phyloP scores from a whole-genome alignment of 2,888 invertebrate genomes.

The Mythimna impura region DNA sequence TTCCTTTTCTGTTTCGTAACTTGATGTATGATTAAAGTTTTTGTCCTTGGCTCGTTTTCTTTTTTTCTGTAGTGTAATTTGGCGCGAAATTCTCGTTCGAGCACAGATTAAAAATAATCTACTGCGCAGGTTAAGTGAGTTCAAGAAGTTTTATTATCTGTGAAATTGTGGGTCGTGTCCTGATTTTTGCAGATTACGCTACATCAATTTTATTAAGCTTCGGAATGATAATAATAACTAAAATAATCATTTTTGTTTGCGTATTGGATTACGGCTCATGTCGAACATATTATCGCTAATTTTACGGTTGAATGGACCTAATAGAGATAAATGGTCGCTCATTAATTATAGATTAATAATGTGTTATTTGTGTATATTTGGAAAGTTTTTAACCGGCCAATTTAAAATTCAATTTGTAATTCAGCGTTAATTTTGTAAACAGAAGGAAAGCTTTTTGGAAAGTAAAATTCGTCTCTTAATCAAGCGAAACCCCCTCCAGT shows the following conservation, averaged over 20 bases:
- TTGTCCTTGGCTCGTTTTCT: conserved; percentile 60
- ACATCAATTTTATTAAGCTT: conserved; percentile 5
- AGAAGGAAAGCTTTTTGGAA: conserved; percentile 12
- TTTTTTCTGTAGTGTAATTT: conserved; percentile 50
- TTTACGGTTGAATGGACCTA: conserved; percentile 33
- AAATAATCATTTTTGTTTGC: conserved; percentile 33
- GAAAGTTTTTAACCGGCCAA: not conserved
- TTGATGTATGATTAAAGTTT: conserved; percentile 80
- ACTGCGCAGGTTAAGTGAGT: conserved; percentile 42
- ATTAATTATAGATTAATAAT: conserved; percentile 40
- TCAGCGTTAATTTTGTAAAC: conserved; percentile 24
- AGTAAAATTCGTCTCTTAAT: conserved; percentile 48
- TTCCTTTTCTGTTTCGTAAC: conserved; percentile 62
- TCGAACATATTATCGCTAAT: conserved; percentile 43
- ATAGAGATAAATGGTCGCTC: conserved; percentile 39
- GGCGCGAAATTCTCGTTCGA: conserved; percentile 49
- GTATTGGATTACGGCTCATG: conserved; percentile 28
- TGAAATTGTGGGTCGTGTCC: conserved; percentile 31
- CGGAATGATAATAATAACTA: conserved; percentile 19
- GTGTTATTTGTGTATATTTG: conserved; percentile 17
- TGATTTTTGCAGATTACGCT: conserved; percentile 19
- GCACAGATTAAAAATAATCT: conserved; percentile 50
- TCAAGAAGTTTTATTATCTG: conserved; percentile 51
- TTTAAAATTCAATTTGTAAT: conserved; percentile 11
- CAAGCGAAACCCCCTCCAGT: conserved; percentile 30